phyloP scores from a whole-genome alignment of 2,113 vertebrate genomes.

The Phycodurus eques region DNA sequence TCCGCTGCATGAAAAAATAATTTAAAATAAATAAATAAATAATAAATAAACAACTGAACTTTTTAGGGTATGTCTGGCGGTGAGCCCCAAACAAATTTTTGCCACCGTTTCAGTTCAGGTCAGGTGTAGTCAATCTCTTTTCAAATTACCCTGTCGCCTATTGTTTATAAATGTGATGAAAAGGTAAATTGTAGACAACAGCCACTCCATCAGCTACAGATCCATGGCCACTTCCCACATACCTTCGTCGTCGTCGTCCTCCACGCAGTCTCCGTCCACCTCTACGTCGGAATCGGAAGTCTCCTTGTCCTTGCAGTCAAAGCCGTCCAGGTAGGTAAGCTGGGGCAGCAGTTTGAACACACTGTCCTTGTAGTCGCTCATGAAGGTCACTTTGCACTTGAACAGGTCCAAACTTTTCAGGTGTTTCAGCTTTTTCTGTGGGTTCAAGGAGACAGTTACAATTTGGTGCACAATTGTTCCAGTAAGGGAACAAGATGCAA shows the following conservation, averaged over 20 bases:
- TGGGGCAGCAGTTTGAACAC: slow-evolving; percentile 88
- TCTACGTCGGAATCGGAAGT: slow-evolving; percentile 87
- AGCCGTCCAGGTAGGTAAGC: slow-evolving; percentile 89
- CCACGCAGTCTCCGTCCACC: slow-evolving; percentile 82
- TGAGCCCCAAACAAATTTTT: too few relatives aligned
- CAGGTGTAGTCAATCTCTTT: too few relatives aligned
- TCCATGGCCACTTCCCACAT: not conserved
- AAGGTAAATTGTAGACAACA: not conserved
- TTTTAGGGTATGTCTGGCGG: too few relatives aligned
- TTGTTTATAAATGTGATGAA: too few relatives aligned
- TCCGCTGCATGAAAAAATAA: too few relatives aligned
- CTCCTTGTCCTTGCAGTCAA: slow-evolving; percentile 83
- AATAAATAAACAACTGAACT: too few relatives aligned
- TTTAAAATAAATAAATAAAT: too few relatives aligned
- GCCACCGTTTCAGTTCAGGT: too few relatives aligned
- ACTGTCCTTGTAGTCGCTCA: slow-evolving; percentile 88
- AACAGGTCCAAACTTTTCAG: slow-evolving; percentile 92
- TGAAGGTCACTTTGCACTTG: slow-evolving; percentile 92
- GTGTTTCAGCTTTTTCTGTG: slow-evolving; percentile 87
- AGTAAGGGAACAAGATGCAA: too few relatives aligned
- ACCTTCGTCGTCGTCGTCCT: slow-evolving; percentile 87
- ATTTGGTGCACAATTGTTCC: not conserved
- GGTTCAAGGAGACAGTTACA: not conserved
- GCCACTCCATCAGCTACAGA: not conserved
- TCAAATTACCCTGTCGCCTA: too few relatives aligned